Base-by-base conservation (phyloP, 2,113 vertebrate species). In the Scartelaos histophorus region DNA sequence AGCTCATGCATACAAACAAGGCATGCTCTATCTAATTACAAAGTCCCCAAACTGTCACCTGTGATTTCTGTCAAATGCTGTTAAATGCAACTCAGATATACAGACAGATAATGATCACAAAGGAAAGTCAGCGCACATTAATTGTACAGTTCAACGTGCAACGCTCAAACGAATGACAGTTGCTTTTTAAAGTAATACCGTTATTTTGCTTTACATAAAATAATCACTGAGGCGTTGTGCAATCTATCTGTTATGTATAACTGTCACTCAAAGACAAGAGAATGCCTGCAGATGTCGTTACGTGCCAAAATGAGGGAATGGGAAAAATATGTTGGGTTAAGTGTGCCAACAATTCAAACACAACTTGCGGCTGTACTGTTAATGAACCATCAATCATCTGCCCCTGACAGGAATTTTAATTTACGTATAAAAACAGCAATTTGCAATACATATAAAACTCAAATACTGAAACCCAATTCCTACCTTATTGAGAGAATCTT, bases 401-500 rank as follows among this genome's bases (percentile, higher is more conserved):
- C 16, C 51, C 25, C 25, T 7, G 29, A 66, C 56, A 67, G 0
- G 73, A 19, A 64, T 17, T 16, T 35, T 29, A 1, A 61, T 24
- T 4, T 34, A 61, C 24, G 34, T 34, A 61, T 13, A 34, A 6
- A 19, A 62, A 62, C 29, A 19, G 17, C 61, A 43, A 43, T n/a
- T 64, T 64, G 61, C 12, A 35, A 35, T 12, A 64, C 61, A 7
- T 19, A 43, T 64, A 12, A 47, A 58, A 43, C 29, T 15, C 45
- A 53, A 7, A 16, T 15, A 29, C 1, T 9, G 7, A 49, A 61
- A 49, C 56, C 9, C 11, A 65, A 58, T 38, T 22, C 11, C 24
- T 95, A 96, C 95, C 94, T 93, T 86, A 82, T 75, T 12, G 82
- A 79, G 91, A 12, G 82, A 80, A 91, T 71, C 77, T 66, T 58